These are phyloP conservation scores for Lapara coniferarum DNA, from an alignment of 2,888 invertebrate genomes.

Conservation along the genomic window DNA sequence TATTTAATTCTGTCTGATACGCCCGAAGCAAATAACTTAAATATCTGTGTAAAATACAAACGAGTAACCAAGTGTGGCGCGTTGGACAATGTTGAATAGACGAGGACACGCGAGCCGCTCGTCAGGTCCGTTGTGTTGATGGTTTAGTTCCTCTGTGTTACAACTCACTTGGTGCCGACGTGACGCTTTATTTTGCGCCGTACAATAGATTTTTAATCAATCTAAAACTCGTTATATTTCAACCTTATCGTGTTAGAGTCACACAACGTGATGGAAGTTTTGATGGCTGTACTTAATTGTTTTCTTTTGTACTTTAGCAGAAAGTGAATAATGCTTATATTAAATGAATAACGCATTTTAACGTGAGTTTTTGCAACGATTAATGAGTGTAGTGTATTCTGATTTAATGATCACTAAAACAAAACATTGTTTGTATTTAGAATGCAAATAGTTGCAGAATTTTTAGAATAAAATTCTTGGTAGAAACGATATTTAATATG, in stretches of 20 bases:
- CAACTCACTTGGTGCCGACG: constrained; percentile 51
- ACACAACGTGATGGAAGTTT: too few relatives aligned
- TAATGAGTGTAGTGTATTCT: not conserved
- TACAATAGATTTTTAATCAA: constrained; percentile 5
- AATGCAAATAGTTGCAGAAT: not conserved
- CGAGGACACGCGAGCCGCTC: constrained; percentile 77
- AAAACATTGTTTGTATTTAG: not conserved
- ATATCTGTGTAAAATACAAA: not conserved
- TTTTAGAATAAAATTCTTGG: not conserved
- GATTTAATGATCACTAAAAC: not conserved
- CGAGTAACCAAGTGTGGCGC: constrained; percentile 22
- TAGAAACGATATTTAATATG: not conserved
- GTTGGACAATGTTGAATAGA: constrained; percentile 45
- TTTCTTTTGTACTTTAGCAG: too few relatives aligned
- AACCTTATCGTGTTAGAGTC: too few relatives aligned
- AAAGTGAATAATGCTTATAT: too few relatives aligned
- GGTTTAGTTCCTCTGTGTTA: constrained; percentile 41
- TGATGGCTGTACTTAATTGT: too few relatives aligned
- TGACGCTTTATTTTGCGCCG: not conserved
- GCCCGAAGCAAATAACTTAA: too few relatives aligned
- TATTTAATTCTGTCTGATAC: too few relatives aligned
- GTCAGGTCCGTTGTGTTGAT: constrained; percentile 51
- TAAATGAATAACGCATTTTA: too few relatives aligned
- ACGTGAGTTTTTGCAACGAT: too few relatives aligned
- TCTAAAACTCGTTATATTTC: not conserved